Percentiles rank a stretch among this genome's conserved stretches.
These are phyloP conservation scores for Apistogramma diplotaenia DNA, from an alignment of 2,113 vertebrate genomes.

Conservation along the genomic window DNA sequence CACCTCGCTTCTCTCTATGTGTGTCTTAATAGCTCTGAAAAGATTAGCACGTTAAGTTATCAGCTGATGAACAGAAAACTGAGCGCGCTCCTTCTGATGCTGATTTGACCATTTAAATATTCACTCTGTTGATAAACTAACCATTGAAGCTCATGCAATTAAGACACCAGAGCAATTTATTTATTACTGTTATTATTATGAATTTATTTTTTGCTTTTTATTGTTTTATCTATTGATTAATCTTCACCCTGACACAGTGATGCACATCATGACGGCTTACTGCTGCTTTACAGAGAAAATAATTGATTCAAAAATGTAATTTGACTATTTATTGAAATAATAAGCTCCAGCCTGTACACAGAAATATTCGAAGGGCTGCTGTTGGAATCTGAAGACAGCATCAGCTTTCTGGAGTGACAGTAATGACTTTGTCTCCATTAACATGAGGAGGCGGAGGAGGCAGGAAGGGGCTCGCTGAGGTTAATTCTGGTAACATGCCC, in stretches of 20 bases:
- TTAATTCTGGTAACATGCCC: not conserved
- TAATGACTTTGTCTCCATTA: slow-evolving; percentile 24
- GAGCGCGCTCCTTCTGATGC: not conserved
- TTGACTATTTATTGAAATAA: not conserved
- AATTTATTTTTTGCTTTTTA: not conserved
- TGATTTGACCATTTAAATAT: not conserved
- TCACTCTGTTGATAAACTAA: not conserved
- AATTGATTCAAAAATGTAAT: not conserved
- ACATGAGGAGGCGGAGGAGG: not conserved
- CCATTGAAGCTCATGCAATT: not conserved
- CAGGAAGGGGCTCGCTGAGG: not conserved
- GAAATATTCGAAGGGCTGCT: not conserved
- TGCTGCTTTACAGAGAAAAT: not conserved
- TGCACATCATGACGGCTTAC: too few relatives aligned
- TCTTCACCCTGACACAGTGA: too few relatives aligned
- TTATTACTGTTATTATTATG: not conserved
- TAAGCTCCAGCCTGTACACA: not conserved
- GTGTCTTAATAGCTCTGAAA: not conserved
- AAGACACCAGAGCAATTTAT: not conserved
- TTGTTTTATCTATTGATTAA: not conserved
- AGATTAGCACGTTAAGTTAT: not conserved
- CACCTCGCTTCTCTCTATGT: not conserved
- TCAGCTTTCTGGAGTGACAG: slow-evolving; percentile 4
- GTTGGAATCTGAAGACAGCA: not conserved
- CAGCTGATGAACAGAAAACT: not conserved